Evolutionary conservation across 2,797 vertebrate species (phyloP), one percentile per base, ranked within the genome.

Genomic region (Tympanoctomys barrerae): DNA sequence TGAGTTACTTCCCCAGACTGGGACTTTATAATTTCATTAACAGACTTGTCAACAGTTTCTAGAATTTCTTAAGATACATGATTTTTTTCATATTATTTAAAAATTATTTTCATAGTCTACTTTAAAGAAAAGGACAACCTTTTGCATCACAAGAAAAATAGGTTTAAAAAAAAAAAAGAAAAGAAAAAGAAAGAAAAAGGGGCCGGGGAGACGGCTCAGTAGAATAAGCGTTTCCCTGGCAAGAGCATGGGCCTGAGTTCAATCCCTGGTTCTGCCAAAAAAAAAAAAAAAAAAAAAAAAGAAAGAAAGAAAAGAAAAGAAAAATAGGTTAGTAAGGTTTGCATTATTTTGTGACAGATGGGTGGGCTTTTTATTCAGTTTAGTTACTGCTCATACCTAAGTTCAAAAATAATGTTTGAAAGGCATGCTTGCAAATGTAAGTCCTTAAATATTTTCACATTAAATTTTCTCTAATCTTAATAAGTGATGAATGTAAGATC

Each of bases 81-180:
- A 68, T 80, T 89, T 70, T 49, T 75, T 86, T 96, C 16, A 7
- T 90, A 36, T 80, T 68, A 54, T 71, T 92, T 24, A 33, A 59
- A 94, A 96, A 42, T 77, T 57, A 66, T 71, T 87, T 71, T 86
- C 36, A 14, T 75, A 54, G 28, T 77, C 79, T 36, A 2, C 52
- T 94, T 96, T 89, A 71, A 92, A 96, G 86, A 83, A 68, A 87
- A 92, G 42, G 28, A 54, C 24, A 73, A n/a, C 42, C 57, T 87
- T 52, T 22, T 84, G 22, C 21, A 75, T 21, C 28, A 46, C 28
- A 78, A 66, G 57, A 71, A 85, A 70, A 84, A 73, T 39, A 84
- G 9, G n/a, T 73, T 89, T n/a, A n/a, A n/a, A n/a, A n/a, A n/a
- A n/a, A n/a, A n/a, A n/a, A n/a, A n/a, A n/a, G n/a, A n/a, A n/a